Conservation (phyloP, 2,113 vertebrate genomes). For the Aythya baeri region DNA sequence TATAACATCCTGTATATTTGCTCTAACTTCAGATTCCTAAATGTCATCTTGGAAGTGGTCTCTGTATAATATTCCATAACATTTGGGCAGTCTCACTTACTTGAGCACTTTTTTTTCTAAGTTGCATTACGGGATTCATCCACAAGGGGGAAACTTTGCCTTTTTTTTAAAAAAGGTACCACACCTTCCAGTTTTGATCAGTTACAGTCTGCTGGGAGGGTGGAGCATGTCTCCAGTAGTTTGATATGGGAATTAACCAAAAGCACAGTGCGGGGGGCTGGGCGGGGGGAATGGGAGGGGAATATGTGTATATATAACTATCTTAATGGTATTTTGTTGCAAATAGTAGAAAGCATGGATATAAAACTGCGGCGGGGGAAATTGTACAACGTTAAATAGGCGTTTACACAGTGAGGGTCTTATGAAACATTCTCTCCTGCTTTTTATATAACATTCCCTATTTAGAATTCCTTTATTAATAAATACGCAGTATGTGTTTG, state of each 20-base stretch:
- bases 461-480: conserved; percentile 70
- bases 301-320: conserved; percentile 67
- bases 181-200: conserved; percentile 23
- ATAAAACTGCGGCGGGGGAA: conserved; percentile 66
- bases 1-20: not conserved
- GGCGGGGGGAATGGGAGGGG: not conserved
- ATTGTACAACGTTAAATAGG: conserved; percentile 63
- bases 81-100: conserved; percentile 64
- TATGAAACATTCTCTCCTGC: conserved; percentile 66
- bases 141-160: conserved; percentile 54
- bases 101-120: conserved; percentile 66
- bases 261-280: conserved; percentile 64
- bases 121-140: conserved; percentile 64
- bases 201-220: conserved; percentile 12
- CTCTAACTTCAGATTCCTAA: conserved; percentile 49
- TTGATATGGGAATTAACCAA: conserved; percentile 55
- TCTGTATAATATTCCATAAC: not conserved
- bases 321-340: conserved; percentile 73
- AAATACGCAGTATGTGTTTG: conserved; percentile 46
- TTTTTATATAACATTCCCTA: conserved; percentile 74
- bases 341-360: conserved; percentile 75
- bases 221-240: conserved; percentile 41
- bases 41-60: conserved; percentile 21
- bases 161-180: conserved; percentile 33
- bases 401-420: conserved; percentile 66